Percentiles rank a stretch among this genome's conserved stretches.
Evolutionary conservation across 1,140 invertebrate species (phyloP).

Genomic region (Eupristina koningsbergeri): DNA sequence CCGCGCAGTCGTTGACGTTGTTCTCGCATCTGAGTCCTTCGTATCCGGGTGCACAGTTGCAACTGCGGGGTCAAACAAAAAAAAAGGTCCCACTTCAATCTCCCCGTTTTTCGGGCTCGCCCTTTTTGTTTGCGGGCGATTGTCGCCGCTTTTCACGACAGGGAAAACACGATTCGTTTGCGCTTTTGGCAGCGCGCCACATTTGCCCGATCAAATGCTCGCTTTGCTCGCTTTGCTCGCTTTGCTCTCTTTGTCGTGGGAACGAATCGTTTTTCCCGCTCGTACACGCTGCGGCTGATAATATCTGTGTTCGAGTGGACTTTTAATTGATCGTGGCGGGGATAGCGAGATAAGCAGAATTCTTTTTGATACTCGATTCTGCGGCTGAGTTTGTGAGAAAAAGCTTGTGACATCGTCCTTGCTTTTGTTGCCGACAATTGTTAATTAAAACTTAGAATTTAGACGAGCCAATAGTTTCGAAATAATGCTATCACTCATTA

Average conservation of each 20-base stretch:
- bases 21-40: constrained; percentile 92
- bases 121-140: not conserved
- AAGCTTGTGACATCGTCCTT: not conserved
- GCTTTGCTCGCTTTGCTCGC: too few relatives aligned
- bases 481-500: not conserved
- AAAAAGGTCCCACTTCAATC: not conserved
- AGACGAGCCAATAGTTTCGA: not conserved
- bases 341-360: not conserved
- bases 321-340: constrained; percentile 34
- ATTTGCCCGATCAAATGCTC: not conserved
- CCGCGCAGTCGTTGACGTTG: constrained; percentile 91
- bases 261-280: constrained; percentile 16
- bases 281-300: not conserved
- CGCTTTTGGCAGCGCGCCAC: not conserved
- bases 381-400: not conserved
- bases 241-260: not conserved
- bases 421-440: too few relatives aligned
- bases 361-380: not conserved
- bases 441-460: constrained; percentile 10
- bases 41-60: constrained; percentile 89
- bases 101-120: not conserved
- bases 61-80: constrained; percentile 74
- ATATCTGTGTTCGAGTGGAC: constrained; percentile 12
- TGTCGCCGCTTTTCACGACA: not conserved
- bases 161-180: constrained; percentile 9